These are phyloP conservation scores for Oenanthe oenanthe DNA, from an alignment of 2,113 vertebrate species.

Conservation along the genomic window DNA sequence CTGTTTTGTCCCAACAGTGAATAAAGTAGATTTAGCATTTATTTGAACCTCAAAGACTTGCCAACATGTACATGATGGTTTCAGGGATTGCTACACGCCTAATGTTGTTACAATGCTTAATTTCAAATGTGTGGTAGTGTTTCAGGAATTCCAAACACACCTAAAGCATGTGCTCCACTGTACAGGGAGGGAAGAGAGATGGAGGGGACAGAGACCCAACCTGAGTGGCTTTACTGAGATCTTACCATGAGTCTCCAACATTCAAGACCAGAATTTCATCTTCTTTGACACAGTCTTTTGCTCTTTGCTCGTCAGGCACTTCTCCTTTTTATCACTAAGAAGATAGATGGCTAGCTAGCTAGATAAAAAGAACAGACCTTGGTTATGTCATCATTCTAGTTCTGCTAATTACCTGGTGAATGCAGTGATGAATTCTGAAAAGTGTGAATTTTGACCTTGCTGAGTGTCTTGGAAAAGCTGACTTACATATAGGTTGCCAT, in stretches of 20 bases:
- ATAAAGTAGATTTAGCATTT: not conserved
- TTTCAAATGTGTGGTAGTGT: not conserved
- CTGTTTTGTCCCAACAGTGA: not conserved
- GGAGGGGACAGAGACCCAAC: not conserved
- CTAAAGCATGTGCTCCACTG: not conserved
- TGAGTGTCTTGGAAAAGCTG: not conserved
- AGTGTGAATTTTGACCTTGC: not conserved
- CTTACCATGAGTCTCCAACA: accelerated
- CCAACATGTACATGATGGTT: not conserved
- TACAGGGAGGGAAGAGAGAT: not conserved
- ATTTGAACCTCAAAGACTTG: not conserved
- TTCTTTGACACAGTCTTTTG: not conserved
- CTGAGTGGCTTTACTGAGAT: not conserved
- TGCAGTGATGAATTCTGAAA: not conserved
- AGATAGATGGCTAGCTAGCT: not conserved
- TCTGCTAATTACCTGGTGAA: not conserved
- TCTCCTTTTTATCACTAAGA: not conserved
- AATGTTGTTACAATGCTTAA: not conserved
- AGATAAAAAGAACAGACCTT: not conserved
- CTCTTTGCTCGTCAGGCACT: not conserved
- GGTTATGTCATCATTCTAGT: not conserved
- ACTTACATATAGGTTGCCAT: not conserved
- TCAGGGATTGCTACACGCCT: not conserved
- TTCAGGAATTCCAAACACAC: not conserved
- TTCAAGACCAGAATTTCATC: not conserved